Evolutionary conservation across 2,797 vertebrate genomes (phyloP).

Genomic region (Danio albolineatus): DNA sequence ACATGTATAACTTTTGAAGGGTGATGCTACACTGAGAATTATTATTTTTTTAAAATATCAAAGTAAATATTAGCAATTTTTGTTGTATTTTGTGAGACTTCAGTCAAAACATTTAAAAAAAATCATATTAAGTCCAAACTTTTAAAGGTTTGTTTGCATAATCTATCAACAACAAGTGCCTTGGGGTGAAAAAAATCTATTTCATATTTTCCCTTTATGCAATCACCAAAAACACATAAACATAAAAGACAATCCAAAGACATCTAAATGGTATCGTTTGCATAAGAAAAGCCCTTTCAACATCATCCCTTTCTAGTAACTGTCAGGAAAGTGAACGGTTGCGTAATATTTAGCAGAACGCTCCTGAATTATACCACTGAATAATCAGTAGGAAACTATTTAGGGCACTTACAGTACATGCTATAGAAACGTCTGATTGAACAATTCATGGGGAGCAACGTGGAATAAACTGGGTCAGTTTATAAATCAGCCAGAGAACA

Average conservation of each 20-base stretch:
- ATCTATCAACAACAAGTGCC: neutral
- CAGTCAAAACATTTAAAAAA: neutral
- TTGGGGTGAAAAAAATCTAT: neutral
- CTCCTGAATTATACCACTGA: neutral
- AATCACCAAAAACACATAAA: conserved; percentile 7
- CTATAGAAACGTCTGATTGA: neutral
- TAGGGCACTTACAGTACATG: neutral
- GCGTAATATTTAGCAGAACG: neutral
- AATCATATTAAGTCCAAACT: too few relatives aligned
- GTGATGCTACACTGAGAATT: neutral
- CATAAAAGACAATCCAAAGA: neutral
- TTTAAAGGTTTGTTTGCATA: neutral
- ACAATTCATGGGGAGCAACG: neutral
- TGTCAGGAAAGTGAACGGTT: neutral
- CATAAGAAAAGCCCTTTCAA: conserved; percentile 16
- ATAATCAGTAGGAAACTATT: neutral
- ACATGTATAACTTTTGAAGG: neutral
- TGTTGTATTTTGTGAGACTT: neutral
- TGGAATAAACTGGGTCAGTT: neutral
- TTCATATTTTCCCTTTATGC: neutral
- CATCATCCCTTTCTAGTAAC: neutral
- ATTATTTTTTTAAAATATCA: too few relatives aligned
- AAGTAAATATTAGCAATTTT: neutral
- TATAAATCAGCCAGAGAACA: neutral
- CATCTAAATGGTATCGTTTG: neutral